These are phyloP conservation scores for Caenorhabditis panamensis DNA, from an alignment of 2,888 invertebrate species.

Conservation along the genomic window DNA sequence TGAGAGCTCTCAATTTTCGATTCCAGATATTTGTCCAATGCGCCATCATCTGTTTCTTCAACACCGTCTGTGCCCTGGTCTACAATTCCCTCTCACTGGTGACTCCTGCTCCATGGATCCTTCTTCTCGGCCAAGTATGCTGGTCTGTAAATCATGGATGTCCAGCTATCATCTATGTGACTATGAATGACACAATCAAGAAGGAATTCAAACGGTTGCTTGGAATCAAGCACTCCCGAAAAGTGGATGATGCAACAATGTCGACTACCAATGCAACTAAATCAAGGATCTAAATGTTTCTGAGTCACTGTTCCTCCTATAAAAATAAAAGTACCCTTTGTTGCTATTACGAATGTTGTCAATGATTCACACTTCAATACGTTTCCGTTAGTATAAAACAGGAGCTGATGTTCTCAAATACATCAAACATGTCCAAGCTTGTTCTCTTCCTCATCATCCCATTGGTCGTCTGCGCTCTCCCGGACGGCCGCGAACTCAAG, in stretches of 20 bases:
- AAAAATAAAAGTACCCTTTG: too few relatives aligned
- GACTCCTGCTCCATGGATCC: conserved; percentile 34
- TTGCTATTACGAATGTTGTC: too few relatives aligned
- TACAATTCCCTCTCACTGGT: conserved; percentile 35
- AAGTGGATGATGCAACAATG: conserved; percentile 11
- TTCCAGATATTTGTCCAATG: conserved; percentile 52
- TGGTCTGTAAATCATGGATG: conserved; percentile 51
- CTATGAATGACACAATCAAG: conserved; percentile 42
- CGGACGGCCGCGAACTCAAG: too few relatives aligned
- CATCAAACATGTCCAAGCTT: too few relatives aligned
- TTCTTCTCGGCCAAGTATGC: conserved; percentile 23
- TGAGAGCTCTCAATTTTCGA: neutral
- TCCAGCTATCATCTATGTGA: conserved; percentile 43
- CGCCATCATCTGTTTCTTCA: conserved; percentile 43
- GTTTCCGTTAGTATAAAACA: too few relatives aligned
- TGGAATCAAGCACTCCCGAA: conserved; percentile 2
- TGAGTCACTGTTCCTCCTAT: too few relatives aligned
- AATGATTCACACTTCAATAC: too few relatives aligned
- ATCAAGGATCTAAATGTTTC: neutral
- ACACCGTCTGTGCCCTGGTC: conserved; percentile 42
- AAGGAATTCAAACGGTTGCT: neutral
- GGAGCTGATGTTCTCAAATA: too few relatives aligned
- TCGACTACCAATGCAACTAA: neutral
- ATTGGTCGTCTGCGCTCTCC: too few relatives aligned
- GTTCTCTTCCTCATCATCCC: too few relatives aligned